A percentile compares a stretch with the other conserved stretches of the same genome.
phyloP scores from a whole-genome alignment of 2,113 vertebrate species.

The Mormyrus lacerda region DNA sequence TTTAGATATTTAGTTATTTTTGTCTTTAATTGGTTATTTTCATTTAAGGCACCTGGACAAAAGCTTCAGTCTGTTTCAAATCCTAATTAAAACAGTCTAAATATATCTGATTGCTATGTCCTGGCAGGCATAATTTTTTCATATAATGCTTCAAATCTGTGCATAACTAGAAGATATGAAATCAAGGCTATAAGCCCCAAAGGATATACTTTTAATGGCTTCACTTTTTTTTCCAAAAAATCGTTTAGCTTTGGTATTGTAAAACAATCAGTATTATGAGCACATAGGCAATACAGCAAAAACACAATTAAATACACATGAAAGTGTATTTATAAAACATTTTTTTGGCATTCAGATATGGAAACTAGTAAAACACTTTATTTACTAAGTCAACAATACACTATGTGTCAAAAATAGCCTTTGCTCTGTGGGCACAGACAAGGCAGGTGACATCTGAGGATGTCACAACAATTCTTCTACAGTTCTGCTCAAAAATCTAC shows the following conservation, averaged over 20 bases:
- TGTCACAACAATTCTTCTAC: not conserved
- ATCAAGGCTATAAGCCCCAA: not conserved
- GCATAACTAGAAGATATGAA: not conserved
- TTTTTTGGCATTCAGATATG: not conserved
- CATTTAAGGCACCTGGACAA: not conserved
- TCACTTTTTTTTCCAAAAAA: not conserved
- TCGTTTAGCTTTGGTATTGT: not conserved
- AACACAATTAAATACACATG: not conserved
- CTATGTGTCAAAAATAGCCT: not conserved
- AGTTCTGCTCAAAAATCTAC: not conserved
- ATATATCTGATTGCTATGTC: not conserved
- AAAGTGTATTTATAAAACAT: not conserved
- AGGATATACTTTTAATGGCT: not conserved
- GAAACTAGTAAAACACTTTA: not conserved
- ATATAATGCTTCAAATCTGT: not conserved
- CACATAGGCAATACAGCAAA: not conserved
- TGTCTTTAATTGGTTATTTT: not conserved
- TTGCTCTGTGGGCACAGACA: not conserved
- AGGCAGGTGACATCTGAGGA: not conserved
- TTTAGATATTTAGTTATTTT: not conserved
- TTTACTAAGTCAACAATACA: not conserved
- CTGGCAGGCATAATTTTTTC: not conserved
- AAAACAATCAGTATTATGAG: not conserved
- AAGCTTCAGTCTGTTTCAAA: not conserved
- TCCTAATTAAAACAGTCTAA: slow-evolving; percentile 12